Evolutionary conservation across 2,113 vertebrate genomes (phyloP), one percentile per base, ranked within the genome.

Genomic region (Hippocampus barbouri): DNA sequence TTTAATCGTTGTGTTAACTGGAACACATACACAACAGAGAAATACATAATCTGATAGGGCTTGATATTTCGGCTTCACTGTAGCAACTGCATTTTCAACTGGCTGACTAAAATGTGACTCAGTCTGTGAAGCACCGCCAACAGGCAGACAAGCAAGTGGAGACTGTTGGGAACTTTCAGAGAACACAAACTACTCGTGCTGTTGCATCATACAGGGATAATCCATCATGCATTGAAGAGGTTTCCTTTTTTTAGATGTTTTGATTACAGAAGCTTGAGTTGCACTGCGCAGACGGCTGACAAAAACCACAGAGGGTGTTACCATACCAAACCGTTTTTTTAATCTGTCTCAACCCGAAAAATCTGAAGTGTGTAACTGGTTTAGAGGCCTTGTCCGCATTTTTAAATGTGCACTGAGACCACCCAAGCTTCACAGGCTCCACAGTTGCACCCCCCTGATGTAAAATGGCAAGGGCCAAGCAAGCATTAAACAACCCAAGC

Each of bases 181-280:
- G 60, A 70, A 72, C 63, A 83, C 20, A 72, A 66, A 43, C 62
- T 66, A 51, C 77, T 69, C 76, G 81, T 76, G 83, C 63, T 71
- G 77, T 75, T 88, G 78, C 76, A 82, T 84, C 74, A 86, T 70
- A 70, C 60, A 45, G 59, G 78, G 79, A 80, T 87, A 80, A 85
- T 74, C 74, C 66, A 57, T 45, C 69, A 80, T 81, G 69, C 68
- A 72, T 51, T 70, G 62, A 72, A 75, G 72, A 69, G 73, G 74
- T 51, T 18, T 51, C 18, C 18, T 78, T 79, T 64, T 61, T 30
- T 78, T 77, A 73, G 57, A 60, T 82, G 75, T 81, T 88, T 73
- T 83, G 83, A 82, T 86, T 66, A 87, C 80, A 82, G 75, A 79
- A 63, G 76, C 78, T 79, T 79, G 61, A 70, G 70, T 60, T 68